Evolutionary conservation across 1,140 invertebrate genomes (phyloP), one percentile per base, ranked within the genome.

Genomic region (Drosophila murphyi): DNA sequence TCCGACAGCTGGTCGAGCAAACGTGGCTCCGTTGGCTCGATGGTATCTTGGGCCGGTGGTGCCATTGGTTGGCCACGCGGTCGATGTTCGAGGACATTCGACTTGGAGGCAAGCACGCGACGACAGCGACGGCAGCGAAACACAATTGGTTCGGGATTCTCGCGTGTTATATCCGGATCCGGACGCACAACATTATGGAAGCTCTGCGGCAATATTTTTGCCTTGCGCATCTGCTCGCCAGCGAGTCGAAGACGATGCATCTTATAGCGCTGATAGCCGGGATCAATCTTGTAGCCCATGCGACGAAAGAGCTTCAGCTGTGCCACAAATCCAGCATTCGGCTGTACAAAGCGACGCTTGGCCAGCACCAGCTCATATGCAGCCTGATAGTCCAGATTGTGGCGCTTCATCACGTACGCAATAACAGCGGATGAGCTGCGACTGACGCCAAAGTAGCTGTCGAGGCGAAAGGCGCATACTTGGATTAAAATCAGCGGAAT

Each of bases 321-420:
- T 0, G 95, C 95, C 31, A 95, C 89, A 89, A 97, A 97, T 0
- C 97, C 96, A 4, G 93, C 89, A 90, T 97, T 97, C 0, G 96
- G 96, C 43, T 94, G 93, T 0, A 96, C 94, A 76, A 95, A 95
- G 5, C 94, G 93, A 29, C 96, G 93, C 72, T 95, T 96, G 41
- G 93, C 82, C 87, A 95, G 95, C 0, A 96, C 95, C 54, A 93
- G 87, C 10, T 95, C 94, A 76, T 96, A 95, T 0, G 97, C 96
- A 56, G 96, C 94, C 65, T 94, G 92, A 72, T 96, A 96, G 45
- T 94, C 94, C 61, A 97, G 93, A 3, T 94, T 90, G 86, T 96
- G 94, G 77, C 97, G 97, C 82, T 97, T 95, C 97, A 98, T 98
- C 5, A 97, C 92, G 87, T 96, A 97, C 5, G 96, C 97, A 72